phyloP scores from a whole-genome alignment of 2,797 vertebrate species.

The Myotis daubentonii region DNA sequence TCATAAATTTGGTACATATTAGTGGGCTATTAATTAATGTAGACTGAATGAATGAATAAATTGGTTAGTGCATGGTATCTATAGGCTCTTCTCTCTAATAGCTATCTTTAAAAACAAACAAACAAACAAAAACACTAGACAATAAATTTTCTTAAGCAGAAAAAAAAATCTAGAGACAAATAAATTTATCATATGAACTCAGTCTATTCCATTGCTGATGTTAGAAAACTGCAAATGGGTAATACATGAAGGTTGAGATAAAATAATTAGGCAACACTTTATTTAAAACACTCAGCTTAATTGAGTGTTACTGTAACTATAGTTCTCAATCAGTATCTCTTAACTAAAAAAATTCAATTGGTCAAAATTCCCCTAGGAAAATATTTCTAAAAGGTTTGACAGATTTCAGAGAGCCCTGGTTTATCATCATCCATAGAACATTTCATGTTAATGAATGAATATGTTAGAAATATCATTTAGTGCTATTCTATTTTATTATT shows the following conservation, averaged over 20 bases:
- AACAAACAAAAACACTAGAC: neutral
- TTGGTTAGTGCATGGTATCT: neutral
- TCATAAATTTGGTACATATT: neutral
- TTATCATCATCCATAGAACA: neutral
- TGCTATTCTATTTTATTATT: slow-evolving; percentile 18
- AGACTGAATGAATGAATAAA: neutral
- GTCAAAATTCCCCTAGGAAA: neutral
- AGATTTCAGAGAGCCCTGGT: neutral
- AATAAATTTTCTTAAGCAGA: neutral
- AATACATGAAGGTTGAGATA: slow-evolving; percentile 6
- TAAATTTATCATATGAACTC: neutral
- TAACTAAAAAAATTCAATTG: neutral
- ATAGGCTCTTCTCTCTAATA: neutral
- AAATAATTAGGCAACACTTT: slow-evolving; percentile 44
- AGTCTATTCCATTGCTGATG: neutral
- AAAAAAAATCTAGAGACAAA: neutral
- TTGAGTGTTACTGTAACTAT: slow-evolving; percentile 22
- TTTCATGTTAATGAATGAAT: neutral
- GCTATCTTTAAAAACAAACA: neutral
- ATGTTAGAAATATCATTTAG: neutral
- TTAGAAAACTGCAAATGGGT: slow-evolving; percentile 3
- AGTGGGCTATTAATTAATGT: neutral
- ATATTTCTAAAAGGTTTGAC: neutral
- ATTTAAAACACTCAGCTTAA: slow-evolving; percentile 66
- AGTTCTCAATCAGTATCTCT: slow-evolving; percentile 27